Conservation (phyloP, 1,140 invertebrate species). For the Manduca sexta region DNA sequence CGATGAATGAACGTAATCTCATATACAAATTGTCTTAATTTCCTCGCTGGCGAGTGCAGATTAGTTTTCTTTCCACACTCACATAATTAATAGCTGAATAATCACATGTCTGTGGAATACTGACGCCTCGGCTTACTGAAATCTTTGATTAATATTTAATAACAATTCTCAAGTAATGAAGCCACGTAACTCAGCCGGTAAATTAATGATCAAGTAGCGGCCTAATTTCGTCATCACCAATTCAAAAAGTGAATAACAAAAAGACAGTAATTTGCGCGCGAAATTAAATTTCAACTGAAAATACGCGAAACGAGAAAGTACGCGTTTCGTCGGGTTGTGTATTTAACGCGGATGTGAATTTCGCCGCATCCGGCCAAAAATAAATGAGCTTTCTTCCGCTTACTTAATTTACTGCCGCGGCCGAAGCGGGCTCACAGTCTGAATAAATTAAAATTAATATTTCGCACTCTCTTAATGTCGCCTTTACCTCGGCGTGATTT, state of each 20-base stretch:
- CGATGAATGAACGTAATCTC: background rate
- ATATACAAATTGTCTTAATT: slow-evolving; percentile 1
- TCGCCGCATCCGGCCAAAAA: slow-evolving; percentile 67
- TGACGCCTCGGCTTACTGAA: slow-evolving; percentile 13
- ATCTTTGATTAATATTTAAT: slow-evolving; percentile 28
- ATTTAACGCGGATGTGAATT: slow-evolving; percentile 71
- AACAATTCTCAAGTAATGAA: slow-evolving; percentile 27
- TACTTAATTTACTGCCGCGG: slow-evolving; percentile 66
- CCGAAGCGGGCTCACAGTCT: slow-evolving; percentile 36
- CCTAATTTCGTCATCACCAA: slow-evolving; percentile 40
- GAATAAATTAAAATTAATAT: slow-evolving; percentile 69
- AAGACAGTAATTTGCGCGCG: slow-evolving; percentile 61
- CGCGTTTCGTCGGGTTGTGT: slow-evolving; percentile 52
- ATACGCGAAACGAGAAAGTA: slow-evolving; percentile 54
- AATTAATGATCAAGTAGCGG: slow-evolving; percentile 26
- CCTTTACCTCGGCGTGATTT: slow-evolving; percentile 40
- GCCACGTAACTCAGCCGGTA: slow-evolving; percentile 16
- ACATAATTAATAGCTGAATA: slow-evolving; percentile 17
- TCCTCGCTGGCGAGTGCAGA: slow-evolving; percentile 7
- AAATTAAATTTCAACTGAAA: slow-evolving; percentile 68
- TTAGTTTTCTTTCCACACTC: slow-evolving; percentile 11
- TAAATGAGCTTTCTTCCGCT: slow-evolving; percentile 71
- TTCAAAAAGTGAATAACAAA: slow-evolving; percentile 63
- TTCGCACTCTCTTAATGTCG: slow-evolving; percentile 47
- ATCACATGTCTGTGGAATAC: slow-evolving; percentile 12